Conservation (phyloP, 1,140 invertebrate species). For the Aphelinus certus region DNA sequence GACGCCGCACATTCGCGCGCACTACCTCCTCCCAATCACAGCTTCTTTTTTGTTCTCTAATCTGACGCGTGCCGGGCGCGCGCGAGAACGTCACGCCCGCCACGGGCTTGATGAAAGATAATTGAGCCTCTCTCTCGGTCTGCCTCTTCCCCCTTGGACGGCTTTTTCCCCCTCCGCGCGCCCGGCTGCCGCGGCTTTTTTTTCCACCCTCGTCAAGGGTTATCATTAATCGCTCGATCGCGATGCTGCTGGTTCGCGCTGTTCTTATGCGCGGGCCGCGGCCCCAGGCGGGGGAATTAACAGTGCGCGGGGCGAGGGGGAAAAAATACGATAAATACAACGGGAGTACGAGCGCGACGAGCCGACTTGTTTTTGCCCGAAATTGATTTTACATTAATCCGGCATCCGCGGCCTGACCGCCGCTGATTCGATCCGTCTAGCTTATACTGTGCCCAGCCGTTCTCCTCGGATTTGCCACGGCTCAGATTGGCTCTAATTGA, state of each 20-base stretch:
- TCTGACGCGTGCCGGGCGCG: too few relatives aligned
- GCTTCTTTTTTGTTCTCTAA: not conserved
- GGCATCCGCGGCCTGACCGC: too few relatives aligned
- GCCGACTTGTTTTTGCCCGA: too few relatives aligned
- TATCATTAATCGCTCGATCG: constrained; percentile 35
- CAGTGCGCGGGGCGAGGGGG: not conserved
- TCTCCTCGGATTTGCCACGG: too few relatives aligned
- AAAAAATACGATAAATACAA: not conserved
- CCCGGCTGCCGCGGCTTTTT: too few relatives aligned
- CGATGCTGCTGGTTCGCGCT: not conserved
- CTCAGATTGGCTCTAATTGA: too few relatives aligned
- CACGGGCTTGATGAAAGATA: constrained; percentile 46
- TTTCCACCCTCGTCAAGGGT: not conserved
- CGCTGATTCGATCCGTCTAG: too few relatives aligned
- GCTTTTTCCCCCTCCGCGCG: not conserved
- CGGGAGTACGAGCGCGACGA: too few relatives aligned
- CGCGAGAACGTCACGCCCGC: constrained; percentile 39
- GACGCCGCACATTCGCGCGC: not conserved
- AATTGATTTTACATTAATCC: too few relatives aligned
- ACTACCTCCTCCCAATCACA: not conserved
- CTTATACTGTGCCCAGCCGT: too few relatives aligned
- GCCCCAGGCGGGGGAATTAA: too few relatives aligned
- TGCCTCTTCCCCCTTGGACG: not conserved
- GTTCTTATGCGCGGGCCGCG: not conserved
- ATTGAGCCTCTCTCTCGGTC: constrained; percentile 37